phyloP scores from a whole-genome alignment of 2,797 vertebrate genomes.

The Sebastes reedi region DNA sequence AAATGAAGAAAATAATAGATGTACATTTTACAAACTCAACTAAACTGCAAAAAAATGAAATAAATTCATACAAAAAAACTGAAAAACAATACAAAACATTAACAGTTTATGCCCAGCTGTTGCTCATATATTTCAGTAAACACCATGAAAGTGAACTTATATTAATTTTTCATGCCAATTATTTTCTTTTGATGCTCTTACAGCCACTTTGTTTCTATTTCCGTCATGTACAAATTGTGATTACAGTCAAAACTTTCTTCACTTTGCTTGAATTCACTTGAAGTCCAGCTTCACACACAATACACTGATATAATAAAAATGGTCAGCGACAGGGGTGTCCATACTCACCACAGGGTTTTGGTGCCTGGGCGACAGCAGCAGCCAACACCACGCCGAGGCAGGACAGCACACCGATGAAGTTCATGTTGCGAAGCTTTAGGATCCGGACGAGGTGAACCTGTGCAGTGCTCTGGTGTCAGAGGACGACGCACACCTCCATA shows the following conservation, averaged over 20 bases:
- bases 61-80: background rate
- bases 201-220: background rate
- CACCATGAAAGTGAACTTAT: background rate
- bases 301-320: background rate
- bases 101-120: background rate
- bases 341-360: slow-evolving; percentile 60
- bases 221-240: background rate
- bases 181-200: background rate
- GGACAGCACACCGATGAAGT: background rate
- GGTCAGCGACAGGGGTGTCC: too few species aligned
- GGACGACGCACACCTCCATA: background rate
- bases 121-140: background rate
- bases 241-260: background rate
- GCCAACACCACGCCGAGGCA: slow-evolving; percentile 48
- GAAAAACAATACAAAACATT: background rate
- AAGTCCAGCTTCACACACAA: background rate
- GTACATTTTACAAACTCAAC: background rate
- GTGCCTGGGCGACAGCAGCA: slow-evolving; percentile 19
- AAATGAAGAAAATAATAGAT: background rate
- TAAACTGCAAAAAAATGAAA: background rate
- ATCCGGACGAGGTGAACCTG: background rate
- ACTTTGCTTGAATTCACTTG: background rate
- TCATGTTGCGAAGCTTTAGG: slow-evolving; percentile 35
- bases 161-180: background rate
- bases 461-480: background rate